Base-by-base conservation (phyloP, 2,888 invertebrate genomes). In the Atethmia centrago region DNA sequence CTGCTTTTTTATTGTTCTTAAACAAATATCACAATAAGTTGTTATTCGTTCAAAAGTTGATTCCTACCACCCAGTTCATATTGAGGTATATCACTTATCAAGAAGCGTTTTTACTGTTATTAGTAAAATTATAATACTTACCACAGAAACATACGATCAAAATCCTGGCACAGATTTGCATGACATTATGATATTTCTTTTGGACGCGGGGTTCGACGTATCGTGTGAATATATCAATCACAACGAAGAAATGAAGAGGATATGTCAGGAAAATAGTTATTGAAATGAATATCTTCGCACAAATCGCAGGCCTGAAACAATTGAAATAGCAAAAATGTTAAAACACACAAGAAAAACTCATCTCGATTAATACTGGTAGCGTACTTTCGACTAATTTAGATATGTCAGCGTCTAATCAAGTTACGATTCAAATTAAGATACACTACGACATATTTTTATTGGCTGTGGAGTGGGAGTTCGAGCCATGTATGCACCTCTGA, bases 191-290 rank as follows among this genome's bases (percentile, higher is more conserved):
- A 73, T 94, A 93, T 65, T 92, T 89, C 42, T 93, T 88, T 16
- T 90, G 89, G 97, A 99, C 91, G 90, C 98, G 88, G 90, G 97
- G 89, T 90, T 98, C 92, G 96, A 98, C 74, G 97, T 97, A 97
- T 62, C 97, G 97, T 97, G 98, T 99, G 56, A 99, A 97, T 70
- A 99, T 98, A 71, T 98, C 98, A 87, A 98, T 97, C 3, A 99
- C 99, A 0, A 99, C 99, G 93, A 98, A 99, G 92, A 99, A 98
- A 93, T 99, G 99, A 0, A 99, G 97, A 19, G 98, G 98, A 91
- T 99, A 99, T 0, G 99, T 98, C 85, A 99, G 97, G 84, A 99
- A 97, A 77, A 99, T 98, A 0, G 99, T 98, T 10, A 98, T 81
- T 0, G 98, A 98, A 93, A 99, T 99, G 88, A 98, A 97, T 45